Conservation (phyloP, 35 echinoderm and acorn worm genomes). For the Amphiura filiformis region DNA sequence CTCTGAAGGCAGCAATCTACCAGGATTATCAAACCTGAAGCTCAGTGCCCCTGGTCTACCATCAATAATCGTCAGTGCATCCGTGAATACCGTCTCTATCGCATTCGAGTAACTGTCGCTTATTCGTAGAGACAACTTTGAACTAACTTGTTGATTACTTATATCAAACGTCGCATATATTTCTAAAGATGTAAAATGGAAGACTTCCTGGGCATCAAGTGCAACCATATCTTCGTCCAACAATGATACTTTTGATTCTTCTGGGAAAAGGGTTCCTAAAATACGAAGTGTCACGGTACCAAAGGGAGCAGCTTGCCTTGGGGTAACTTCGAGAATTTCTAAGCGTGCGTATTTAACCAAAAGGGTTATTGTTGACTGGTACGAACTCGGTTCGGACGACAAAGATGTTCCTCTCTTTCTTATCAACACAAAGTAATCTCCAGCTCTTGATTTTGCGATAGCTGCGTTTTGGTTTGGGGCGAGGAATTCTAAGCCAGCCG, state of each 20-base stretch:
- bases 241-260: conserved; percentile 14
- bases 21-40: conserved; percentile 12
- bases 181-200: conserved; percentile 47
- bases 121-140: not conserved
- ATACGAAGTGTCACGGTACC: conserved; percentile 41
- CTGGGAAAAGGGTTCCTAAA: conserved; percentile 59
- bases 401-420: conserved; percentile 39
- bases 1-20: conserved; percentile 1
- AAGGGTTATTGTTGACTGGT: conserved; percentile 18
- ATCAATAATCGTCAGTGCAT: not conserved
- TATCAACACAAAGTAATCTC: conserved; percentile 48
- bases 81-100: not conserved
- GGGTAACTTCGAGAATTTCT: conserved; percentile 45
- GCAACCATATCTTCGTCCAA: not conserved
- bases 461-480: conserved; percentile 37
- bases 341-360: conserved; percentile 36
- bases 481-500: conserved; percentile 23
- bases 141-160: not conserved
- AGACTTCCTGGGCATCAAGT: conserved; percentile 17
- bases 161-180: conserved; percentile 51
- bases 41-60: conserved; percentile 4
- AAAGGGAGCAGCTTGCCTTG: conserved; percentile 28
- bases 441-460: conserved; percentile 31
- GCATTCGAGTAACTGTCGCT: no score
- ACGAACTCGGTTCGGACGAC: not conserved